Conservation (phyloP, 2,113 vertebrate species). For the Xyliphius kryptos region DNA sequence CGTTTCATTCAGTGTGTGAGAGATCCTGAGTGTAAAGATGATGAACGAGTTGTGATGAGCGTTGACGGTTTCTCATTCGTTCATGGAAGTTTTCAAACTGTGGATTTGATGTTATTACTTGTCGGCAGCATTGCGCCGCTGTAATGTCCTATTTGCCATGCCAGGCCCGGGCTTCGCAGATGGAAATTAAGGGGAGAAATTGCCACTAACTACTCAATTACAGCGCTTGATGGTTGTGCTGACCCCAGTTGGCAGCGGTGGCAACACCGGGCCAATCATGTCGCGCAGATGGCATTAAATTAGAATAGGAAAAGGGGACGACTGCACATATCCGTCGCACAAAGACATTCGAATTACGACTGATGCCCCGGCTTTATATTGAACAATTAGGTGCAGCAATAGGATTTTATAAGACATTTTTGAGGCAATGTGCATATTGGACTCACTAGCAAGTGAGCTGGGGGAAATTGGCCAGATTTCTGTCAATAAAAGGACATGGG, state of each 20-base stretch:
- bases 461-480: constrained; percentile 55
- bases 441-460: constrained; percentile 39
- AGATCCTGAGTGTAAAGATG: constrained; percentile 27
- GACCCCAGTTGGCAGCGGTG: constrained; percentile 70
- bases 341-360: constrained; percentile 73
- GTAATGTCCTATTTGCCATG: constrained; percentile 76
- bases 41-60: constrained; percentile 54
- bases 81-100: constrained; percentile 71
- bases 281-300: constrained; percentile 70
- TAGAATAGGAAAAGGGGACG: constrained; percentile 70
- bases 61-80: constrained; percentile 58
- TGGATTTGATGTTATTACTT: constrained; percentile 70
- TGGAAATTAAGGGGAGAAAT: constrained; percentile 75
- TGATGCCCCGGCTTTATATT: constrained; percentile 70
- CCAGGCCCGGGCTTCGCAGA: constrained; percentile 67
- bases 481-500: constrained; percentile 55
- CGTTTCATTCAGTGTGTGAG: neutral
- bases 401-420: constrained; percentile 67
- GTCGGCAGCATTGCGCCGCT: constrained; percentile 59
- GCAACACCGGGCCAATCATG: constrained; percentile 72
- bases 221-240: constrained; percentile 68
- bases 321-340: constrained; percentile 69
- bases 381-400: constrained; percentile 71
- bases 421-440: constrained; percentile 58
- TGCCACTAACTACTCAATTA: constrained; percentile 80